These are phyloP conservation scores for Chalcis sispes DNA, from an alignment of 2,888 invertebrate species.

Conservation along the genomic window DNA sequence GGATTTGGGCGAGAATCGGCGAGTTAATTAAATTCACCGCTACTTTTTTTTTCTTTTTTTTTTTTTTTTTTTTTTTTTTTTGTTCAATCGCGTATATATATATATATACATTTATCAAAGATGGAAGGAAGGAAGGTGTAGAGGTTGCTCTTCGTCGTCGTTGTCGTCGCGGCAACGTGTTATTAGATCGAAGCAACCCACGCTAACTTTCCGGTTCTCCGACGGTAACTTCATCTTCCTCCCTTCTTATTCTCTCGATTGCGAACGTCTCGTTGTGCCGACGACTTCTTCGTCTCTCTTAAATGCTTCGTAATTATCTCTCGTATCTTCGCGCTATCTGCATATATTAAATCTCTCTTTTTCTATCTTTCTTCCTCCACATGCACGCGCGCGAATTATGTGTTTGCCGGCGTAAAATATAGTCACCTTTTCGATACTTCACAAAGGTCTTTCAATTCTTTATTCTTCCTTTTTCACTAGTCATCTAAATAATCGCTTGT, in stretches of 20 bases:
- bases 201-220: constrained; percentile 61
- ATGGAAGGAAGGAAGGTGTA: constrained; percentile 24
- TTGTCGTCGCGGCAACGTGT: constrained; percentile 65
- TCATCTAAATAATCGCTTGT: too few species aligned
- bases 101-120: constrained; percentile 40
- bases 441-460: not conserved
- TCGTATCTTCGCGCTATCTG: constrained; percentile 66
- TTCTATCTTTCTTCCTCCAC: constrained; percentile 32
- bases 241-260: not conserved
- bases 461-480: not conserved
- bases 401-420: constrained; percentile 17
- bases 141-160: not conserved
- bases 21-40: constrained; percentile 54
- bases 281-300: constrained; percentile 61
- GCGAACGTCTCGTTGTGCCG: constrained; percentile 27
- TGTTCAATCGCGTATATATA: not conserved
- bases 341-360: constrained; percentile 65
- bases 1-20: not conserved
- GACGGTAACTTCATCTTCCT: constrained; percentile 34
- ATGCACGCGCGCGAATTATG: not conserved
- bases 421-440: not conserved
- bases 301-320: constrained; percentile 71
- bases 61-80: too few species aligned
- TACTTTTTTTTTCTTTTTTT: constrained; percentile 8
- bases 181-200: constrained; percentile 71